Conservation (phyloP, 1,140 invertebrate species). For the Aphelenchoides besseyi region DNA sequence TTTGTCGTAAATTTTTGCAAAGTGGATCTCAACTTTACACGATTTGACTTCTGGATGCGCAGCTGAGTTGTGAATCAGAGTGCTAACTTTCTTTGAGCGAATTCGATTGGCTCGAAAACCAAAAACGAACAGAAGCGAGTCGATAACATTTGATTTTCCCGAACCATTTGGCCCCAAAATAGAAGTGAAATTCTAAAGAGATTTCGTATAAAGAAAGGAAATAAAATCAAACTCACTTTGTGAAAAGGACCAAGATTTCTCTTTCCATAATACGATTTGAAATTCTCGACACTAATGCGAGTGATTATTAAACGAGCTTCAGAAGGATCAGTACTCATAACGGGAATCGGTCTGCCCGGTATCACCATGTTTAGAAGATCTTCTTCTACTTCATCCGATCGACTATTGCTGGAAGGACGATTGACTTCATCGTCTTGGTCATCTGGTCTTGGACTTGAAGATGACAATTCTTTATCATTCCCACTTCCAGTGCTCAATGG, state of each 20-base stretch:
- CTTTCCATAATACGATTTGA: constrained; percentile 91
- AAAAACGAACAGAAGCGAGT: constrained; percentile 93
- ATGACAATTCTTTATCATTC: too few relatives aligned
- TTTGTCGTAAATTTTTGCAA: constrained; percentile 76
- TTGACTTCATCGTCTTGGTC: too few relatives aligned
- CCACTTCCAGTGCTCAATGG: too few relatives aligned
- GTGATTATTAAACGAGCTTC: constrained; percentile 77
- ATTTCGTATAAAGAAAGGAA: not conserved
- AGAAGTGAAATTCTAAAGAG: constrained; percentile 81
- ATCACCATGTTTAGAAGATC: constrained; percentile 45
- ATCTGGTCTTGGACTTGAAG: too few relatives aligned
- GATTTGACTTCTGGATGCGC: constrained; percentile 73
- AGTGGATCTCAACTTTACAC: constrained; percentile 85
- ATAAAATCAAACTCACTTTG: constrained; percentile 31
- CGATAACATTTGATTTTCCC: constrained; percentile 98
- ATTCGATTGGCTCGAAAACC: constrained; percentile 86
- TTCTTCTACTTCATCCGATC: too few relatives aligned
- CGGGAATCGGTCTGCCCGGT: constrained; percentile 23
- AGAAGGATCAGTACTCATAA: constrained; percentile 31
- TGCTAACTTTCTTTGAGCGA: constrained; percentile 88
- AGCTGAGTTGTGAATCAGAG: constrained; percentile 89
- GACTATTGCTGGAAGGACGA: too few relatives aligned
- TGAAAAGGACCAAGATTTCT: constrained; percentile 55
- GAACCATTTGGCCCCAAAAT: constrained; percentile 99
- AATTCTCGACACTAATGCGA: constrained; percentile 86